A percentile compares a stretch with the other conserved stretches of the same genome.
phyloP scores from a whole-genome alignment of 2,797 vertebrate genomes.

The Caiman crocodilus region DNA sequence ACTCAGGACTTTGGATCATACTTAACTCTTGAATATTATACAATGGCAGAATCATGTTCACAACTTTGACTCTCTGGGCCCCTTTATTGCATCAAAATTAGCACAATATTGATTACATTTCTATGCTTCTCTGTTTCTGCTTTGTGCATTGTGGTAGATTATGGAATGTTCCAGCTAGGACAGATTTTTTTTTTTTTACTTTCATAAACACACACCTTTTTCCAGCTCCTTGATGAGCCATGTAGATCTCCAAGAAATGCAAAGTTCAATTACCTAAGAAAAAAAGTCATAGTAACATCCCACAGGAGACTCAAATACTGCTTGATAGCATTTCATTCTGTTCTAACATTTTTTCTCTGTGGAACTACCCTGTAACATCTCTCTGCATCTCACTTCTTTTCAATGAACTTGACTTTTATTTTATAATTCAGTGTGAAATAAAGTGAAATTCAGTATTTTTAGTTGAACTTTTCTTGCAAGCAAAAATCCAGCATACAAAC shows the following conservation, averaged over 20 bases:
- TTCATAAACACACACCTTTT: background rate
- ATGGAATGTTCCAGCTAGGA: background rate
- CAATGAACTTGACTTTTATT: too few species aligned
- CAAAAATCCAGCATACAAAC: background rate
- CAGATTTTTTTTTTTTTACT: background rate
- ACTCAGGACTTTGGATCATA: background rate
- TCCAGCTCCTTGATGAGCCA: background rate
- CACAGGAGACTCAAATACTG: background rate
- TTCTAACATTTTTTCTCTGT: background rate
- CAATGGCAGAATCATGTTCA: fast-evolving
- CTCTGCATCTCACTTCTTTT: background rate
- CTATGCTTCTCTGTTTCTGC: background rate
- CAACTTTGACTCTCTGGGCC: background rate
- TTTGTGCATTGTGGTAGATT: background rate
- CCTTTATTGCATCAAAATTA: background rate
- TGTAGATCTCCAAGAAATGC: background rate
- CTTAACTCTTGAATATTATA: background rate
- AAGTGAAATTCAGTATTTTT: background rate
- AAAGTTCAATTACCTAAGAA: background rate
- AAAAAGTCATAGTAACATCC: background rate
- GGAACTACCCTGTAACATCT: background rate
- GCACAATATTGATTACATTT: background rate
- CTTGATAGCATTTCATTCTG: background rate
- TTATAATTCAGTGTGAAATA: background rate
- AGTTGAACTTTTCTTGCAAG: background rate